Base-by-base conservation (phyloP, 2,888 invertebrate genomes). In the Cryptocephalus primarius region DNA sequence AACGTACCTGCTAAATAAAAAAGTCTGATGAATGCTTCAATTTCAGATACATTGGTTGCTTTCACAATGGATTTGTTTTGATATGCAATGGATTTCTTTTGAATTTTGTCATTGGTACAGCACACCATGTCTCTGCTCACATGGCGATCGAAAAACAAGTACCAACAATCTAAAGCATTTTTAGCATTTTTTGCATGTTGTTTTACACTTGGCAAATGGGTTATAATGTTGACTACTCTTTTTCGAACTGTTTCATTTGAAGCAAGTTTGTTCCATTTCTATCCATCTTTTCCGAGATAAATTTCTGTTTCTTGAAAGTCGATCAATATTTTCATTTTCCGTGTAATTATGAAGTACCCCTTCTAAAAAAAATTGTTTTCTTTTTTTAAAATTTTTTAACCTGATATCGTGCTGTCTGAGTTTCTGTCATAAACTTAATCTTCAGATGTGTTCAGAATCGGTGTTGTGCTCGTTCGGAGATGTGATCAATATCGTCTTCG, bases 391-490 rank as follows among this genome's bases (percentile, higher is more conserved):
- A n/a, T n/a, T n/a, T n/a, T n/a, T n/a, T n/a, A n/a, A n/a, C n/a
- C 14, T 33, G 33, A 42, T 42, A 11, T 32, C 4, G 31, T 10
- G 3, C 22, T 43, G 22, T 36, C 43, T 43, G 36, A 43, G 8
- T 36, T 13, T 36, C 43, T 9, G 43, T 43, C 43, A 43, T 34
- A 12, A 43, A 43, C 36, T 14, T 36, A 1, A 43, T 43, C 43
- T 43, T 43, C 36, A 33, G 13, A 33, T 43, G 36, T 43, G 43
- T 22, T 43, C 14, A 10, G 43, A 43, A 34, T 43, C 43, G 36
- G 43, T 43, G 34, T 43, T 36, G 36, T 43, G 43, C 10, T 43
- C 43, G 43, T 36, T 43, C 43, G 10, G 36, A 43, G 11, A 36
- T 43, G 34, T 36, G 36, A 13, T 33, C 43, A 34, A 34, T 34